phyloP scores from a whole-genome alignment of 2,888 invertebrate genomes.

The Cheilosia variabilis region DNA sequence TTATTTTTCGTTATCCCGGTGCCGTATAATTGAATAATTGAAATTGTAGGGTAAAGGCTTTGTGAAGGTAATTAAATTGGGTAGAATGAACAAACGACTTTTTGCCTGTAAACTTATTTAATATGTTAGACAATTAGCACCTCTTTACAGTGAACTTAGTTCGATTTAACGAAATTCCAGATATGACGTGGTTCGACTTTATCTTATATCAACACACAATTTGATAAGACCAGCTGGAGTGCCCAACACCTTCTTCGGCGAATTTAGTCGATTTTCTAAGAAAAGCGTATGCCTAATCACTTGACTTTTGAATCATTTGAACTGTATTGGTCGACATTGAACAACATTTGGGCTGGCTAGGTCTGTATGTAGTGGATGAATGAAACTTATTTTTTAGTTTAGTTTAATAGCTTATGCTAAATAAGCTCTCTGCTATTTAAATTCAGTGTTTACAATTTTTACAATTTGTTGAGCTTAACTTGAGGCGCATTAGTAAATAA shows the following conservation, averaged over 20 bases:
- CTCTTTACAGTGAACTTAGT: neutral
- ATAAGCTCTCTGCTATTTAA: too few relatives aligned
- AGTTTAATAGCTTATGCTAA: too few relatives aligned
- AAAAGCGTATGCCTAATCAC: neutral
- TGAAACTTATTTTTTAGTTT: neutral
- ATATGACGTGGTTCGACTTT: neutral
- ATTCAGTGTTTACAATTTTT: too few relatives aligned
- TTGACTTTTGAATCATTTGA: neutral
- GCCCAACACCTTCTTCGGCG: constrained; percentile 5
- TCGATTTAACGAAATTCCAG: too few relatives aligned
- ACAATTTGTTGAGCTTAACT: too few relatives aligned
- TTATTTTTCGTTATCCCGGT: neutral
- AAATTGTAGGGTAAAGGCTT: constrained; percentile 7
- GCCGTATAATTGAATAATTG: constrained; percentile 13
- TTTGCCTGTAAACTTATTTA: neutral
- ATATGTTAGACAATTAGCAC: neutral
- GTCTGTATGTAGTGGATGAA: neutral
- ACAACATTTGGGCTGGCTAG: neutral
- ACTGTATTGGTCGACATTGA: neutral
- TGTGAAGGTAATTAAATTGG: constrained; percentile 27
- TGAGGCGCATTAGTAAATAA: too few relatives aligned
- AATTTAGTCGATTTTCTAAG: constrained; percentile 12
- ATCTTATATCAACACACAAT: neutral
- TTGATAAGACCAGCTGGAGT: neutral
- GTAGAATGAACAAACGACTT: neutral